These are phyloP conservation scores for Danio choprae DNA, from an alignment of 2,797 vertebrate species.

Conservation along the genomic window DNA sequence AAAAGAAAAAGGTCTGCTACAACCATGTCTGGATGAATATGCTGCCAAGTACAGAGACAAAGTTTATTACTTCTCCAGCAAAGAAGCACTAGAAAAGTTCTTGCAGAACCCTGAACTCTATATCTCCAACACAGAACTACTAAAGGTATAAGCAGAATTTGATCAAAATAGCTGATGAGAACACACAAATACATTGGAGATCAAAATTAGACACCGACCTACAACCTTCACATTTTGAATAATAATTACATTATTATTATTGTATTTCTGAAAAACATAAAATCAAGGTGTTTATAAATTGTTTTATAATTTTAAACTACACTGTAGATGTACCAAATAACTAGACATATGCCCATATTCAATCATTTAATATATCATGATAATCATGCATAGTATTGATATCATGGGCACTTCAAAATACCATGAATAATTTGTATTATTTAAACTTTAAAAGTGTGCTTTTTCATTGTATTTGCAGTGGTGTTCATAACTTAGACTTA, in stretches of 20 bases:
- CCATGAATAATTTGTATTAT: too few relatives aligned
- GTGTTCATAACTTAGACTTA: too few relatives aligned
- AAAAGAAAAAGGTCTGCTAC: conserved; percentile 83
- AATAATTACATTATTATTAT: too few relatives aligned
- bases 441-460: too few relatives aligned
- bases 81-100: conserved; percentile 83
- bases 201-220: too few relatives aligned
- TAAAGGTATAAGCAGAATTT: conserved; percentile 79
- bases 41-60: conserved; percentile 89
- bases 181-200: not conserved
- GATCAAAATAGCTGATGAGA: not conserved
- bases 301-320: not conserved
- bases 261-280: too few relatives aligned
- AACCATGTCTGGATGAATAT: conserved; percentile 78
- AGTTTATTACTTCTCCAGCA: conserved; percentile 86
- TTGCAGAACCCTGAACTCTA: conserved; percentile 84
- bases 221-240: too few relatives aligned
- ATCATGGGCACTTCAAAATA: too few relatives aligned
- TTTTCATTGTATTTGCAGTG: too few relatives aligned
- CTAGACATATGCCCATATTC: too few relatives aligned
- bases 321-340: not conserved
- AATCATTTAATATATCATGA: too few relatives aligned
- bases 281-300: not conserved
- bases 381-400: too few relatives aligned
- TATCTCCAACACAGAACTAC: conserved; percentile 76